phyloP scores from a whole-genome alignment of 2,797 vertebrate species.

The Clarias platycephalus region DNA sequence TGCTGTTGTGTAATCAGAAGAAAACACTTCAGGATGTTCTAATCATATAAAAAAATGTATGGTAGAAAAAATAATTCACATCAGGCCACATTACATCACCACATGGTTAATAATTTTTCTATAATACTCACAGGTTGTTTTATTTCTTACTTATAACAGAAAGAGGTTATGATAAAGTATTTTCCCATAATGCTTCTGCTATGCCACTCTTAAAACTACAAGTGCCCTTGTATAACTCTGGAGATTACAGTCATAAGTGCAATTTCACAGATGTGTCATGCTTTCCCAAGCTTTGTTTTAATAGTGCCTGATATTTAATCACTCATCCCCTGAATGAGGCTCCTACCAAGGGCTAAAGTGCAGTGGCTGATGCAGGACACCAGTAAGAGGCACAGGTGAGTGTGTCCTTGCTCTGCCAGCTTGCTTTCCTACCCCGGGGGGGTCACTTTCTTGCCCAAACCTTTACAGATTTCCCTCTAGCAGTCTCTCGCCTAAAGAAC shows the following conservation, averaged over 20 bases:
- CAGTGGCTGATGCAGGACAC: background rate
- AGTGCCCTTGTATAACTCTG: background rate
- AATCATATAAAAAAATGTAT: background rate
- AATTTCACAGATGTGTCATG: constrained; percentile 35
- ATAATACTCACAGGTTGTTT: background rate
- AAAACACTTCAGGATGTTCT: background rate
- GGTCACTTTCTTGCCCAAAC: constrained; percentile 11
- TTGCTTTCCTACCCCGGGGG: constrained; percentile 47
- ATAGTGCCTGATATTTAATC: constrained; percentile 57
- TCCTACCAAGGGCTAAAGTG: constrained; percentile 27
- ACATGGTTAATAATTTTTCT: background rate
- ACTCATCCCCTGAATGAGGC: constrained; percentile 20
- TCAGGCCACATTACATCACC: background rate
- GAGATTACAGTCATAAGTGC: constrained; percentile 49
- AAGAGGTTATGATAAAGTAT: background rate
- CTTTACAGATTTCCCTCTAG: constrained; percentile 8
- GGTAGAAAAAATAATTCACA: background rate
- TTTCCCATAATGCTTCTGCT: background rate
- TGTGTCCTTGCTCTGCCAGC: constrained; percentile 46
- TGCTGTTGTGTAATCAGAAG: background rate
- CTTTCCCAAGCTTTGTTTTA: constrained; percentile 45
- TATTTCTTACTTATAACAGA: background rate
- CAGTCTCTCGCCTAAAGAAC: constrained; percentile 13
- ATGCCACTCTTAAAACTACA: background rate
- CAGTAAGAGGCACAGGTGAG: constrained; percentile 37